Percentiles rank a stretch among this genome's conserved stretches.
Evolutionary conservation across 92 coral and sea anemone genomes (phyloP).

Genomic region (Plumapathes pennacea): DNA sequence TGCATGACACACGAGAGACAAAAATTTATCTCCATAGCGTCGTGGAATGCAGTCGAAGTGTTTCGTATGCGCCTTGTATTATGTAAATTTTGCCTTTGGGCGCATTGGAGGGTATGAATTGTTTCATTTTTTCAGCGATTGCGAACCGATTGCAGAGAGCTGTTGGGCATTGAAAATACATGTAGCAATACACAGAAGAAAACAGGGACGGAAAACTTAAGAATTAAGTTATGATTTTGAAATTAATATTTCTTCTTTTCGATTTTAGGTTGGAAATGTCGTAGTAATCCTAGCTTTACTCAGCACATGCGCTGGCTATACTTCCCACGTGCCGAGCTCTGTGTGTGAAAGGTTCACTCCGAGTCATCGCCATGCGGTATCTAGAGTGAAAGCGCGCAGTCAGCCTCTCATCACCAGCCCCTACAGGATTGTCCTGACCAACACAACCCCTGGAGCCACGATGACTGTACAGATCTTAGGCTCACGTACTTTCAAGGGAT

Average conservation of each 20-base stretch:
- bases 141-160: no score
- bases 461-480: slow-evolving; percentile 38
- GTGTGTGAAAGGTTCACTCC: slow-evolving; percentile 41
- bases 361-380: background rate
- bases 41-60: no score
- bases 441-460: slow-evolving; percentile 22
- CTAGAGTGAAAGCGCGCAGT: background rate
- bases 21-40: no score
- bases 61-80: no score
- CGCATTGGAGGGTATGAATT: no score
- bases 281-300: background rate
- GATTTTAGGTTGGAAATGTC: background rate
- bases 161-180: no score
- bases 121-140: no score
- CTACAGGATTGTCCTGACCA: slow-evolving; percentile 27
- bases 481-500: slow-evolving; percentile 28
- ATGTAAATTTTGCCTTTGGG: no score
- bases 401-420: slow-evolving; percentile 41
- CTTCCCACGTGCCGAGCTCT: slow-evolving; percentile 40
- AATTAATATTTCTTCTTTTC: background rate
- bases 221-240: no score
- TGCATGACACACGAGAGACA: no score
- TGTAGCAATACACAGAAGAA: no score
- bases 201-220: no score
- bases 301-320: slow-evolving; percentile 44